Conservation (phyloP, 53 echinoderm and acorn worm genomes). For the Apostichopus leukothele region DNA sequence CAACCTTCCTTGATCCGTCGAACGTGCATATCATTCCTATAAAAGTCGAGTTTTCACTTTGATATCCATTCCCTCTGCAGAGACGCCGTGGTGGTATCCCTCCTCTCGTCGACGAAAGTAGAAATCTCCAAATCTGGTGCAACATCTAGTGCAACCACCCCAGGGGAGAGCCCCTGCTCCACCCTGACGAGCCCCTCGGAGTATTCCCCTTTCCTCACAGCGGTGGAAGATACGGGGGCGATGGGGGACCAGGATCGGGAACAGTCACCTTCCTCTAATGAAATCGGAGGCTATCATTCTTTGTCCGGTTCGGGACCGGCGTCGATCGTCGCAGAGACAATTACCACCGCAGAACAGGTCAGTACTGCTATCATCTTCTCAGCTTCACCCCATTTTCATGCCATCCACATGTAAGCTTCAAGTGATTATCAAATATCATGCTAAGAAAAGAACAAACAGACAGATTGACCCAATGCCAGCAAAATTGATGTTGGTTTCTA, state of each 20-base stretch:
- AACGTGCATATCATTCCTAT: too few species aligned
- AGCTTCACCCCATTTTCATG: not conserved
- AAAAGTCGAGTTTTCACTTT: not conserved
- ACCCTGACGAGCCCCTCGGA: slow-evolving; percentile 67
- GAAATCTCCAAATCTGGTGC: slow-evolving; percentile 70
- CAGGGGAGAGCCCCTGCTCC: slow-evolving; percentile 77
- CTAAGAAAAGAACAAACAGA: too few species aligned
- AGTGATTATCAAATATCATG: too few species aligned
- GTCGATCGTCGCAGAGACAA: slow-evolving; percentile 87
- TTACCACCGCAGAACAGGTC: slow-evolving; percentile 94
- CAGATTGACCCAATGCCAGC: too few species aligned
- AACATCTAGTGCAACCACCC: slow-evolving; percentile 66
- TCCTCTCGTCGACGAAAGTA: slow-evolving; percentile 76
- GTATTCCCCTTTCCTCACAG: slow-evolving; percentile 5
- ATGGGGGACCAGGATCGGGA: slow-evolving; percentile 44
- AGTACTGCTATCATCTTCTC: not conserved
- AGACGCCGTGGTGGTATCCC: slow-evolving; percentile 85
- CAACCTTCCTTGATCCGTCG: too few species aligned
- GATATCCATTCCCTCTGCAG: slow-evolving; percentile 43
- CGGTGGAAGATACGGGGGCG: slow-evolving; percentile 20
- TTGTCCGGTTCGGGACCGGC: slow-evolving; percentile 63
- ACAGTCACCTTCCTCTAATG: slow-evolving; percentile 2
- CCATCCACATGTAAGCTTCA: not conserved
- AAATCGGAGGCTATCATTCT: slow-evolving; percentile 53
- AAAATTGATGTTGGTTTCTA: too few species aligned